Conservation (phyloP, 2,888 invertebrate species). For the Lepidocyrtinus sp. region DNA sequence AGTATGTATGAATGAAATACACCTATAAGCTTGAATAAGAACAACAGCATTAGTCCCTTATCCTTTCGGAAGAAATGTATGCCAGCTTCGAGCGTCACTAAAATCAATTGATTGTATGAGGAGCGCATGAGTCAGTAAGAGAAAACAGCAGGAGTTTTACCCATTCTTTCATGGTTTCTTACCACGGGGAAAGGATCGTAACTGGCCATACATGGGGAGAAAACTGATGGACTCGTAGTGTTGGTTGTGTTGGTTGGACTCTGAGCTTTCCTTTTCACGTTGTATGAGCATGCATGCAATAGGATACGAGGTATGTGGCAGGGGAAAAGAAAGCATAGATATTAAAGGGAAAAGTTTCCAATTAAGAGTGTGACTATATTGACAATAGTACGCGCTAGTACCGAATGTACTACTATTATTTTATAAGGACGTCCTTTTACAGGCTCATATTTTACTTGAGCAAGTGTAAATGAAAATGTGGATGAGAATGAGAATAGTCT, state of each 20-base stretch:
- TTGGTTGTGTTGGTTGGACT: neutral
- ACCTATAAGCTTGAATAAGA: no score
- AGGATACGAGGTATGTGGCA: neutral
- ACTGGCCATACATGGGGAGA: neutral
- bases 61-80: slow-evolving; percentile 42
- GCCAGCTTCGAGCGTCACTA: slow-evolving; percentile 63
- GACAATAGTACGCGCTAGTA: neutral
- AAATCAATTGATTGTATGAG: slow-evolving; percentile 65
- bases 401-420: neutral
- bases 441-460: neutral
- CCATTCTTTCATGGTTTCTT: slow-evolving; percentile 45
- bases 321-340: neutral
- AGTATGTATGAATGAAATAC: slow-evolving; percentile 27
- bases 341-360: neutral
- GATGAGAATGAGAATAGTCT: neutral
- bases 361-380: neutral
- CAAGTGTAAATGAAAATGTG: neutral
- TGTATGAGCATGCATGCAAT: neutral
- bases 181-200: neutral
- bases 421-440: neutral
- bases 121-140: slow-evolving; percentile 62
- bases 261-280: neutral
- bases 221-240: no score
- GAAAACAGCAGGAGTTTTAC: slow-evolving; percentile 54
- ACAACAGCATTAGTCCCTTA: no score